These are phyloP conservation scores for Stichopus horrens DNA, from an alignment of 53 echinoderm and acorn worm genomes.

Conservation along the genomic window DNA sequence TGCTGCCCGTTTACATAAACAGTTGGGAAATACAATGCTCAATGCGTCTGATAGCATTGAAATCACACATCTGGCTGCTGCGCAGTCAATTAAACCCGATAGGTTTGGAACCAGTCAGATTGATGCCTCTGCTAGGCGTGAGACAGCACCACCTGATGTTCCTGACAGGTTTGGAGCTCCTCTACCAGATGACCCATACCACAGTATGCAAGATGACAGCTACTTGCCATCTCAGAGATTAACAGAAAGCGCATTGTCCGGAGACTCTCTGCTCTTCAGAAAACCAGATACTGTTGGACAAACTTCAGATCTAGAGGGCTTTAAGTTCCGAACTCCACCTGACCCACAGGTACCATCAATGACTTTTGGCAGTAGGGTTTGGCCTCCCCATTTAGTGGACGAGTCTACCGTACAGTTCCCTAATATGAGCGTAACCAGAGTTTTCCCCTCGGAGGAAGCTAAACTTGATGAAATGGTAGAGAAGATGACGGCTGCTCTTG, in stretches of 20 bases:
- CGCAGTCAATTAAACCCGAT: background rate
- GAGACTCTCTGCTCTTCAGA: background rate
- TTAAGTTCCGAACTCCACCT: background rate
- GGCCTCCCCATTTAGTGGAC: constrained; percentile 73
- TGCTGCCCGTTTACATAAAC: no score
- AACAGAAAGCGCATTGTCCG: background rate
- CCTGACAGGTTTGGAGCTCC: no score
- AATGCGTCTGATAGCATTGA: background rate
- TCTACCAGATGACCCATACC: background rate
- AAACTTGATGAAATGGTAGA: constrained; percentile 76
- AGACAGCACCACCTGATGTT: background rate
- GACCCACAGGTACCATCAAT: background rate
- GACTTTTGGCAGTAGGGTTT: constrained; percentile 39
- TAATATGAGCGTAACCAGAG: constrained; percentile 62
- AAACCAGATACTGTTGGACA: background rate
- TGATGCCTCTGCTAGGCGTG: background rate
- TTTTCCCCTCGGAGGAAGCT: constrained; percentile 80
- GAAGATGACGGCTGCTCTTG: constrained; percentile 65
- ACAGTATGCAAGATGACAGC: background rate
- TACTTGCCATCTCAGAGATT: no score
- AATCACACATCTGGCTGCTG: background rate
- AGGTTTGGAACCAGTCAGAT: background rate
- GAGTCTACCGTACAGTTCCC: constrained; percentile 80
- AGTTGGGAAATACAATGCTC: background rate
- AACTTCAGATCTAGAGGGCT: background rate